These are phyloP conservation scores for Drosophila merina DNA, from an alignment of 2,888 invertebrate genomes.

Conservation along the genomic window DNA sequence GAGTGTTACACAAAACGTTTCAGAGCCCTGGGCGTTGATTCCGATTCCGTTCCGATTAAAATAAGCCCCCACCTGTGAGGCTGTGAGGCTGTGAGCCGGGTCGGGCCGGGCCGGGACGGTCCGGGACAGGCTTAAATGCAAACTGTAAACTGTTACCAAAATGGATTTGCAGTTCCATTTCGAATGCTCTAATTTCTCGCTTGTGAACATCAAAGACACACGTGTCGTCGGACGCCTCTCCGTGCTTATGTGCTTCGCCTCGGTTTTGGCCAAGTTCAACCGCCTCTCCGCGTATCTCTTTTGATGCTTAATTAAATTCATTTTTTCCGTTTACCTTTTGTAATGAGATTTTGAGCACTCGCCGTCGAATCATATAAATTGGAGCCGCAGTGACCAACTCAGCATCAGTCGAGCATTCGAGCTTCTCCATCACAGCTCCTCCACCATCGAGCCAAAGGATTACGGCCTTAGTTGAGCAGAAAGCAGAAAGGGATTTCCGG, in stretches of 20 bases:
- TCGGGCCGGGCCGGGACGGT: too few relatives aligned
- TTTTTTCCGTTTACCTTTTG: constrained; percentile 74
- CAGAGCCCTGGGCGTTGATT: constrained; percentile 18
- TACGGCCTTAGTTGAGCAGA: constrained; percentile 82
- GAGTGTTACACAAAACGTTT: constrained; percentile 45
- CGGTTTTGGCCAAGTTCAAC: constrained; percentile 27
- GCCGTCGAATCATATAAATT: constrained; percentile 76
- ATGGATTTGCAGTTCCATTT: constrained; percentile 42
- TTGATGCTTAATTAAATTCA: constrained; percentile 79
- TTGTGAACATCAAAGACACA: constrained; percentile 60
- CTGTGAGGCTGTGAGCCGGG: constrained; percentile 14
- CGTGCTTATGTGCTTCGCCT: constrained; percentile 6
- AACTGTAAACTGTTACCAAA: constrained; percentile 38
- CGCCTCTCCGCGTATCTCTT: constrained; percentile 48
- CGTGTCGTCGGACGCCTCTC: constrained; percentile 34
- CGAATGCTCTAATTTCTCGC: constrained; percentile 60
- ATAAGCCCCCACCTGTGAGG: constrained; percentile 17
- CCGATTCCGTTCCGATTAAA: constrained; percentile 7
- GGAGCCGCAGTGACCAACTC: constrained; percentile 47
- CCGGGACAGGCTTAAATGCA: constrained; percentile 49
- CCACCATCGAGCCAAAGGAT: constrained; percentile 61
- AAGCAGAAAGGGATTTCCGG: constrained; percentile 14
- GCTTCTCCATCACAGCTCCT: constrained; percentile 59
- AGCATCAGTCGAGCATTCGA: constrained; percentile 72
- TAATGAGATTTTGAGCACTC: constrained; percentile 70